Evolutionary conservation across 92 coral and sea anemone genomes (phyloP), one percentile per base, ranked within the genome.

Genomic region (Meandrina meandrites): DNA sequence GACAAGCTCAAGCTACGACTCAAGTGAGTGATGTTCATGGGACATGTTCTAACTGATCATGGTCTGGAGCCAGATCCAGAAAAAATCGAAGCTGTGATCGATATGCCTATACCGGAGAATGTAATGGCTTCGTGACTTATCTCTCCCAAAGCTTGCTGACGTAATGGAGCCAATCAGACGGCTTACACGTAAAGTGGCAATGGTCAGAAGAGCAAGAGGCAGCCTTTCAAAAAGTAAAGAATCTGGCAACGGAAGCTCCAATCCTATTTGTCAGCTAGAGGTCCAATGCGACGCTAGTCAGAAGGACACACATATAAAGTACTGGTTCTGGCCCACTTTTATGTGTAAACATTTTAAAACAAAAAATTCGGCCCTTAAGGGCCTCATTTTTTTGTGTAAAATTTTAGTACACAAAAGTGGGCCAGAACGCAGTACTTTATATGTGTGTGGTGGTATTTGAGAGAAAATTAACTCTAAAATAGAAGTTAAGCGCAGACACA

Each of bases 61-160:
- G 84, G 75, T 21, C 71, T 58, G 36, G 32, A 80, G 60, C 62
- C 60, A 5, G 84, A 80, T 64, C 84, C 83, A 8, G 74, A 80
- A 30, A 80, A 80, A 18, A 57, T 31, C 19, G 32, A 31, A 62
- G 84, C 84, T 3, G 56, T 64, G 1, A 31, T 17, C 27, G 75
- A 80, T 13, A 80, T 62, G 75, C 74, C 75, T 22, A 9, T 12
- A 7, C 84, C 84, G 10, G 27, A 30, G 30, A 31, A 67, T 0
- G 17, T 79, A 81, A 81, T 24, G 84, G 84, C 11, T 81, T 62
- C 75, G 75, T 53, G 27, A 56, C 54, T 27, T 79, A 56, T 71
- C 83, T 79, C 30, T 79, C 30, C 83, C 71, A 21, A 57, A 34
- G 45, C 83, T 79, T 8, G 51, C 62, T 15, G 70, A 54, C 24